Evolutionary conservation across 2,888 invertebrate species (phyloP).

Genomic region (Stomorhina lunata): DNA sequence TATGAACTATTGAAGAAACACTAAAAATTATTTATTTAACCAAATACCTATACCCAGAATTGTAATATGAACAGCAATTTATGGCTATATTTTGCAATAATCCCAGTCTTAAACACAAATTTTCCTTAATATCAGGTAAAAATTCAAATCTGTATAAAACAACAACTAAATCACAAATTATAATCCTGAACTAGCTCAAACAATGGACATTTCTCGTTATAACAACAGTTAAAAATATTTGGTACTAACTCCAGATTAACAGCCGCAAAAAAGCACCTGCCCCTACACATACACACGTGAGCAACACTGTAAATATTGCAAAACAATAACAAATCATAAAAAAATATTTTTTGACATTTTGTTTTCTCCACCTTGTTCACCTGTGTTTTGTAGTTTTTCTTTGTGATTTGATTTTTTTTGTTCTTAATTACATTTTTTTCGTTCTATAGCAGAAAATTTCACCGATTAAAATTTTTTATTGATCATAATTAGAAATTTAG

Average conservation of each 20-base stretch:
- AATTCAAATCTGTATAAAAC: background rate
- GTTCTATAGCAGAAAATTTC: constrained; percentile 19
- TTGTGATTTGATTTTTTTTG: constrained; percentile 5
- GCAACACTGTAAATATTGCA: constrained; percentile 33
- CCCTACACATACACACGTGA: background rate
- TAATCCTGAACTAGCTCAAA: background rate
- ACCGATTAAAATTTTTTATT: background rate
- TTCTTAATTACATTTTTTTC: constrained; percentile 13
- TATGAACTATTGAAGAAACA: no score
- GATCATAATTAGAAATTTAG: background rate
- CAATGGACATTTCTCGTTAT: background rate
- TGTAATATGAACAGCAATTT: background rate
- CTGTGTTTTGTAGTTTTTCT: constrained; percentile 30
- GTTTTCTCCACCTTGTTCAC: constrained; percentile 36
- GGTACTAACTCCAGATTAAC: background rate
- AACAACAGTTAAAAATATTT: background rate
- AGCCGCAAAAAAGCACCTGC: background rate
- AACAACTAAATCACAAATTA: background rate
- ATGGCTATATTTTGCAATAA: background rate
- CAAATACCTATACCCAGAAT: no score
- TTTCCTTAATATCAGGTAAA: no score
- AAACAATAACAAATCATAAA: constrained; percentile 43
- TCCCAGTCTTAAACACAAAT: no score
- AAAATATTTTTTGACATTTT: constrained; percentile 48
- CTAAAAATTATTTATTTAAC: no score